Percentiles rank a stretch among this genome's conserved stretches.
These are phyloP conservation scores for Mythimna impura DNA, from an alignment of 2,888 invertebrate genomes.

Conservation along the genomic window DNA sequence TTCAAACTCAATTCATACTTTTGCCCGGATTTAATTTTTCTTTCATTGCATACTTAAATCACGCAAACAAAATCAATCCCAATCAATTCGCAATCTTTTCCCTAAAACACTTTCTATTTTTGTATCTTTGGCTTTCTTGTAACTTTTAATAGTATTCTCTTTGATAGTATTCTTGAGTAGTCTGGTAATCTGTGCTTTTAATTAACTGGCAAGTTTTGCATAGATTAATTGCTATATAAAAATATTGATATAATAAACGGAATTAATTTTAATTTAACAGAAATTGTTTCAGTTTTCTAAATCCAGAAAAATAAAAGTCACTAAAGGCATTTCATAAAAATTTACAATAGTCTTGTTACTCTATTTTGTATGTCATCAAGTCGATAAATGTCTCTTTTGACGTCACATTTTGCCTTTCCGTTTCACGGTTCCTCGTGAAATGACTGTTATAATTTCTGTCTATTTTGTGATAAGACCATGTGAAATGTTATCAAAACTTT, in stretches of 20 bases:
- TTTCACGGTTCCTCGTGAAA: slow-evolving; percentile 1
- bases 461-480: slow-evolving; percentile 13
- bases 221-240: slow-evolving; percentile 11
- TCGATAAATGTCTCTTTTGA: background rate
- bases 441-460: background rate
- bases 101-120: background rate
- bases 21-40: accelerated
- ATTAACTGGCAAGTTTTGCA: slow-evolving; percentile 23
- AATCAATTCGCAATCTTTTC: too few species aligned
- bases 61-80: background rate
- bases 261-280: background rate
- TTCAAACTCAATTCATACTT: too few species aligned
- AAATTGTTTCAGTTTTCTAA: too few species aligned
- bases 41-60: background rate
- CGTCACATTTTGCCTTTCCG: slow-evolving; percentile 42
- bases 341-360: background rate
- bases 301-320: too few species aligned
- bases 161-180: too few species aligned
- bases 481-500: slow-evolving; percentile 38
- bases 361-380: background rate
- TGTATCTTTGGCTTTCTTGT: background rate
- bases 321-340: too few species aligned
- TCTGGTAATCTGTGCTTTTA: too few species aligned
- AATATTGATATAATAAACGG: background rate
- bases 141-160: too few species aligned